Base-by-base conservation (phyloP, 2,113 vertebrate genomes). In the Pholis gunnellus region DNA sequence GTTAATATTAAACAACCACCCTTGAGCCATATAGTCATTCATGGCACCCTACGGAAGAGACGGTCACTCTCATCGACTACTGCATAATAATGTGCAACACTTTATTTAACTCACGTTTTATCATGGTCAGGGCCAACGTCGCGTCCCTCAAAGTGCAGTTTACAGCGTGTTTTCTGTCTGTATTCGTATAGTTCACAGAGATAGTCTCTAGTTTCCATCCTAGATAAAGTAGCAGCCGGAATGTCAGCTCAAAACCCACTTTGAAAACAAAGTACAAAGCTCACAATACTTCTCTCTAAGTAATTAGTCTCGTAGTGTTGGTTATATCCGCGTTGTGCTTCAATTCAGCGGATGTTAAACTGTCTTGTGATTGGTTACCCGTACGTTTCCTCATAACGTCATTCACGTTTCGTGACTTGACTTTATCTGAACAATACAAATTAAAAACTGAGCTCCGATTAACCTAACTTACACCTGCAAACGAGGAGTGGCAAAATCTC, bases 121-220 rank as follows among this genome's bases (percentile, higher is more conserved):
- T 36, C 1, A 7, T 59, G 52, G 4, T 0, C 54, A 17, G 54
- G 31, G 1, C 75, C 54, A 3, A 1, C 8, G 1, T 15, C 54
- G 4, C 0, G 0, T 5, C 57, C 75, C 2, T 34, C 20, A 46
- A 8, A 77, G 0, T 9, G 0, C 54, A 78, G 42, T 0, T 0
- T 0, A 14, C 0, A 36, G 3, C 40, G 0, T 4, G 0, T 48
- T 48, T 1, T 27, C 1, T 0, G 20, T 25, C 14, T 29, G 4
- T 18, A 38, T 0, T 60, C 9, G 9, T 27, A 0, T 9, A 78
- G 42, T 78, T 1, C 2, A 3, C 0, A 2, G 0, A 38, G 0
- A 25, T 14, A 69, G 40, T 27, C 48, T 18, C 6, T 10, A 25
- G 9, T 48, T 0, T 60, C 75, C 75, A 69, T 78, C 9, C 3